These are phyloP conservation scores for Moxostoma hubbsi DNA, from an alignment of 2,797 vertebrate genomes.

Conservation along the genomic window DNA sequence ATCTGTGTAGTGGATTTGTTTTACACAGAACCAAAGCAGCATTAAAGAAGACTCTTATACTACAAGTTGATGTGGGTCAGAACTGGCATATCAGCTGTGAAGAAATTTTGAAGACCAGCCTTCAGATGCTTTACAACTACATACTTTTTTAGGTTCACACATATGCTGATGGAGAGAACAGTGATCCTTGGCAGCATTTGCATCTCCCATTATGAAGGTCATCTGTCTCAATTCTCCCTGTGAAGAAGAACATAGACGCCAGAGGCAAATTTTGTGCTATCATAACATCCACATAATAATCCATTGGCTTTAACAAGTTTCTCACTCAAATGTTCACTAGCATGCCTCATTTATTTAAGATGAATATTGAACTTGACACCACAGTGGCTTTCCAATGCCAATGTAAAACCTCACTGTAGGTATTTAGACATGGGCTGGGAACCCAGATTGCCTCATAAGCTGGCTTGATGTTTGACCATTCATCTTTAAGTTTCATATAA, in stretches of 20 bases:
- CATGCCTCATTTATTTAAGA: background rate
- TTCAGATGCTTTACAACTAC: background rate
- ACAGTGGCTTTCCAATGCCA: background rate
- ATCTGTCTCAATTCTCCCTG: constrained; percentile 83
- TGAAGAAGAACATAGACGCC: constrained; percentile 49
- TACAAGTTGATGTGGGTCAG: too few species aligned
- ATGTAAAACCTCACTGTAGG: background rate
- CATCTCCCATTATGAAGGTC: constrained; percentile 81
- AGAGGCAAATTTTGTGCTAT: constrained; percentile 23
- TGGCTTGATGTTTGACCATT: constrained; percentile 25
- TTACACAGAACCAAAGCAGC: too few species aligned
- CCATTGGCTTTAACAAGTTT: background rate
- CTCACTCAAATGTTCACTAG: background rate
- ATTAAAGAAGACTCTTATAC: too few species aligned
- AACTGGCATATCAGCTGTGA: too few species aligned
- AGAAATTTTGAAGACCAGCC: too few species aligned
- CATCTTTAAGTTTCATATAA: background rate
- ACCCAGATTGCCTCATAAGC: constrained; percentile 4
- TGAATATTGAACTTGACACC: constrained; percentile 13
- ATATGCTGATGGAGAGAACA: constrained; percentile 65
- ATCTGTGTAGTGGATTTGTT: too few species aligned
- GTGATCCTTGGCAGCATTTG: constrained; percentile 71
- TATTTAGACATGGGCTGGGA: background rate
- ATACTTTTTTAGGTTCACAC: constrained; percentile 59
- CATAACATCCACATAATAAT: constrained; percentile 10